Evolutionary conservation across 1,140 invertebrate species (phyloP), one percentile per base, ranked within the genome.

Genomic region (Brevipalpus yothersi): DNA sequence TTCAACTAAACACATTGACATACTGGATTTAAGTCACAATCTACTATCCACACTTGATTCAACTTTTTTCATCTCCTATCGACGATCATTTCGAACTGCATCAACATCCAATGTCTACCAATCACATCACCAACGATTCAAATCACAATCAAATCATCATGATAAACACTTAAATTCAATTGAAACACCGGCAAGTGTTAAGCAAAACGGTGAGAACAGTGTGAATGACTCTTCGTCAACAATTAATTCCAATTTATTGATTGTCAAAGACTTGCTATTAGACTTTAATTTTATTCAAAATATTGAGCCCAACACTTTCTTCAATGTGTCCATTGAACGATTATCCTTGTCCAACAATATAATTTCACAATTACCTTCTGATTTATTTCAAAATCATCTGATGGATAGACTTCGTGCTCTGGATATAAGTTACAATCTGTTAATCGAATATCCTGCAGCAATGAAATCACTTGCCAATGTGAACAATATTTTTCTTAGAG

Each of bases 21-120:
- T 86, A 66, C 72, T 90, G 59, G 86, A 91, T 68, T 72, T 91
- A 19, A 84, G 84, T 43, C 84, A 88, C 67, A 89, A 90, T 70
- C 66, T 72, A 49, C 62, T 72, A 75, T 76, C 61, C 76, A 85
- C 61, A 77, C 71, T 76, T 66, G 77, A 72, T 21, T 8, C 7
- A 5, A 19, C 8, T 40, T 55, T 55, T 74, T 71, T 63, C 73
- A 73, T 66, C 69, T 74, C 63, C 77, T 83, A 60, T 82, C 86
- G 67, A 31, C 31, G 31, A 31, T 31, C 31, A 31, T 31, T 31
- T 31, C 75, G 75, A 17, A 80, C 80, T 49, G 69, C 86, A 13
- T 12, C 15, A 11, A 39, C 13, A 23, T 53, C 21, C 13, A 23
- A 15, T n/a, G 19, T 17, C 21, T 4, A 53, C 19, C 39, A 11